Evolutionary conservation across 2,113 vertebrate genomes (phyloP).

Genomic region (Plectropomus leopardus): DNA sequence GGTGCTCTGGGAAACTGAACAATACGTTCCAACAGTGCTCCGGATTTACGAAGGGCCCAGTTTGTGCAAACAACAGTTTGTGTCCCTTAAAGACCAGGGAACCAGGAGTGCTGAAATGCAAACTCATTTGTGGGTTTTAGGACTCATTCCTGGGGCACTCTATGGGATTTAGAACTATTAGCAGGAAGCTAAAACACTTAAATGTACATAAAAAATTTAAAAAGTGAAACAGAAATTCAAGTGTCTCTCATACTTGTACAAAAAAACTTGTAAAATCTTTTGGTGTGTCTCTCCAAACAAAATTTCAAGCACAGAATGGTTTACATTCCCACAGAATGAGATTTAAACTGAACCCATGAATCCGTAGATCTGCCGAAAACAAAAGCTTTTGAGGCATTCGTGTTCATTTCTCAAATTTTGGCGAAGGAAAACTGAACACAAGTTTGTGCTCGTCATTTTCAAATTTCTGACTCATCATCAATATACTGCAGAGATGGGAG

Average conservation of each 20-base stretch:
- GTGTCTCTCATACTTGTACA: neutral
- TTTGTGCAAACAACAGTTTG: too few species aligned
- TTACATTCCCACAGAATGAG: neutral
- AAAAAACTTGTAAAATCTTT: neutral
- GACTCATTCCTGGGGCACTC: too few species aligned
- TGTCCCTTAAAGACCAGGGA: too few species aligned
- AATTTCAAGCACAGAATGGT: neutral
- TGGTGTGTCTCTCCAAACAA: slow-evolving; percentile 5
- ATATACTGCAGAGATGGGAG: slow-evolving; percentile 53
- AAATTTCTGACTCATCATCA: slow-evolving; percentile 72
- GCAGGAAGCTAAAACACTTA: neutral
- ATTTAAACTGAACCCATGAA: slow-evolving; percentile 5
- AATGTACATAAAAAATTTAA: neutral
- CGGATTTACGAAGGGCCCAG: too few species aligned
- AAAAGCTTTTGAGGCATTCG: neutral
- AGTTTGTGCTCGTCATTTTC: neutral
- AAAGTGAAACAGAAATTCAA: slow-evolving; percentile 12
- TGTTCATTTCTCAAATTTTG: neutral
- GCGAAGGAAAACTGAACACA: neutral
- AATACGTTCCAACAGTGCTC: too few species aligned
- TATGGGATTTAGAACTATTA: neutral
- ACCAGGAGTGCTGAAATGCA: too few species aligned
- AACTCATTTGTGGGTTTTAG: too few species aligned
- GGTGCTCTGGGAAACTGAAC: too few species aligned
- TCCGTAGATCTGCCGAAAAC: neutral